Percentiles rank a stretch among this genome's conserved stretches.
Conservation (phyloP, 2,113 vertebrate species). For the Rhodinocichla rosea region DNA sequence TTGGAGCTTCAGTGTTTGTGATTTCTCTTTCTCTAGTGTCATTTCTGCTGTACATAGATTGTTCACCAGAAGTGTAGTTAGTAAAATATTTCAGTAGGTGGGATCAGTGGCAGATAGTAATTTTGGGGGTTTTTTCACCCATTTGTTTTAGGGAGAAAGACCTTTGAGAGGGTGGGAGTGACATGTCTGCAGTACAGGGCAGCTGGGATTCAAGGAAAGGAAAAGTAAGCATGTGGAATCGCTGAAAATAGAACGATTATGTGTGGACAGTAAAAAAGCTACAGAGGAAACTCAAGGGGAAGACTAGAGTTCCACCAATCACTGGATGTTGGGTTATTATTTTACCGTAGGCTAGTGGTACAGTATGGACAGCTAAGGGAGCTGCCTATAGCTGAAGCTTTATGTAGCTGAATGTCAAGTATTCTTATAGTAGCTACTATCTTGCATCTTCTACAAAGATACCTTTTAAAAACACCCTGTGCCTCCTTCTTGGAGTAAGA, state of each 20-base stretch:
- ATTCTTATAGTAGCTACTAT: not conserved
- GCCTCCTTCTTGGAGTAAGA: not conserved
- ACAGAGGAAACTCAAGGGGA: not conserved
- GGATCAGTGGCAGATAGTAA: not conserved
- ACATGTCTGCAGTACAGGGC: not conserved
- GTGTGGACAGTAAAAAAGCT: not conserved
- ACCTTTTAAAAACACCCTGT: not conserved
- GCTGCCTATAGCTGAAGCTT: not conserved
- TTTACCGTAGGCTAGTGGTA: not conserved
- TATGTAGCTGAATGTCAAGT: not conserved
- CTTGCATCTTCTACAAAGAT: not conserved
- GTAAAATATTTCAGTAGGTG: not conserved
- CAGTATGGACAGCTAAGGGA: not conserved
- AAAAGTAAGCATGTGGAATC: not conserved
- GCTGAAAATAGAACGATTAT: not conserved
- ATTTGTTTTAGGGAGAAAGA: not conserved
- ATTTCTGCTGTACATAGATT: not conserved
- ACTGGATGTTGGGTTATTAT: not conserved
- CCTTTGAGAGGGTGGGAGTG: not conserved
- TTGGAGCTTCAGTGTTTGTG: not conserved
- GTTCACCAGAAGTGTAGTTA: not conserved
- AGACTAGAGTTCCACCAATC: not conserved
- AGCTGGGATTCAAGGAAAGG: not conserved
- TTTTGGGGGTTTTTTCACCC: not conserved
- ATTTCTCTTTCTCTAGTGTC: not conserved